A percentile compares a stretch with the other conserved stretches of the same genome.
Evolutionary conservation across 2,113 vertebrate genomes (phyloP).

Genomic region (Copsychus sechellarum): DNA sequence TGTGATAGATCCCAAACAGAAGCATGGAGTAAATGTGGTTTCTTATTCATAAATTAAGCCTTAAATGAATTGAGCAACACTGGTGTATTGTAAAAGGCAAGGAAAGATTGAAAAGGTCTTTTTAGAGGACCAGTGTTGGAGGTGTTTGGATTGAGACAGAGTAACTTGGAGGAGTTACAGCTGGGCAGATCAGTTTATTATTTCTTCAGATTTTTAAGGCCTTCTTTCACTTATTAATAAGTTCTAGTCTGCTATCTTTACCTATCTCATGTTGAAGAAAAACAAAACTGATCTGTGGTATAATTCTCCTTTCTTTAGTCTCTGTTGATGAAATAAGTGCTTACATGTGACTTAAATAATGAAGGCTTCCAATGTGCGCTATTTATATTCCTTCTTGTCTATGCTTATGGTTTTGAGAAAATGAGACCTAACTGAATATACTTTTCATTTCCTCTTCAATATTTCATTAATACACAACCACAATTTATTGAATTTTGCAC

Average conservation of each 20-base stretch:
- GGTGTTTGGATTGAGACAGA: constrained; percentile 69
- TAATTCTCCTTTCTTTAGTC: constrained; percentile 40
- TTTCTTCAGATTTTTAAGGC: constrained; percentile 63
- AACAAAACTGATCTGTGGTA: constrained; percentile 47
- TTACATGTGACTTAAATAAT: constrained; percentile 39
- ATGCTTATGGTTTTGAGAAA: background rate
- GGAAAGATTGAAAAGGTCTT: constrained; percentile 62
- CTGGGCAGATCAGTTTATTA: constrained; percentile 62
- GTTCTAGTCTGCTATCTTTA: constrained; percentile 43
- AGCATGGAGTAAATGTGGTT: constrained; percentile 56
- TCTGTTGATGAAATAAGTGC: constrained; percentile 31
- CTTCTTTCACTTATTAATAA: constrained; percentile 64
- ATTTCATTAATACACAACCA: background rate
- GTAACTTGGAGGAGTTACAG: constrained; percentile 60
- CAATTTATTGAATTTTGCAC: constrained; percentile 5
- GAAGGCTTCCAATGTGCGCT: constrained; percentile 14
- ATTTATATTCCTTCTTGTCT: constrained; percentile 23
- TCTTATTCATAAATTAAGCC: constrained; percentile 65
- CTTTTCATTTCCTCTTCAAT: constrained; percentile 54
- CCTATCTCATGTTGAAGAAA: constrained; percentile 54
- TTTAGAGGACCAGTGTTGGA: constrained; percentile 47
- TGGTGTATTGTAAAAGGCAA: constrained; percentile 66
- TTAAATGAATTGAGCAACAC: constrained; percentile 67
- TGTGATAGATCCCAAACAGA: constrained; percentile 52
- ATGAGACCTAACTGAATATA: constrained; percentile 29